Evolutionary conservation across 2,888 invertebrate species (phyloP), one percentile per base, ranked within the genome.

Genomic region (Anodontia alba): DNA sequence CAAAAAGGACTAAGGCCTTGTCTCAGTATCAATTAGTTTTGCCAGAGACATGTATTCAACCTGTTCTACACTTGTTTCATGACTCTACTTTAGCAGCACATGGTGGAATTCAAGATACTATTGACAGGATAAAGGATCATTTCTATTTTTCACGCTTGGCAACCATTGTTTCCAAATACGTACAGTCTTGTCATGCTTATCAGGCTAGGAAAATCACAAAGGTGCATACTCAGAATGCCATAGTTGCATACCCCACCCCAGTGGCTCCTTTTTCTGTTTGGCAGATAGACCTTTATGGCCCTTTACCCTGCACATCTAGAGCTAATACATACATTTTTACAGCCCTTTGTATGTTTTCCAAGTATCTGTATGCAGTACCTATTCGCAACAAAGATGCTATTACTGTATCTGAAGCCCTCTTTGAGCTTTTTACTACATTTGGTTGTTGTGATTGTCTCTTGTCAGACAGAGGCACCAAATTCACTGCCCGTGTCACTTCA

Each of bases 221-320:
- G 10, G 15, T 54, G 15, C 57, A 62, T 23, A 54, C 31, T 15
- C 77, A 83, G 51, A 69, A 73, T 29, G 67, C 73, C 20, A 81
- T 80, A 38, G 33, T 57, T 17, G 73, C 87, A 23, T 84, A 79
- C 62, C 81, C 79, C 15, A 84, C 77, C 8, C 79, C 83, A 15
- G 46, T 8, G 20, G 67, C 31, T 20, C 83, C 81, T 57, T 87
- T 87, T 73, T 67, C 81, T 15, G 87, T 85, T 66, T 83, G 84
- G 83, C 68, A 83, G 49, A 76, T 83, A 57, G 87, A 87, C 69
- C 33, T 84, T 23, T 84, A 80, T 71, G 84, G 81, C 23, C 79
- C 81, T 2, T 36, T 87, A 23, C 79, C 84, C 3, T 26, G 46
- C 8, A 80, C 81, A 54, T 26, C 75, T 23, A 26, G 67, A 26